Percentiles rank a stretch among this genome's conserved stretches.
These are phyloP conservation scores for Mastacembelus armatus DNA, from an alignment of 2,797 vertebrate genomes.

Conservation along the genomic window DNA sequence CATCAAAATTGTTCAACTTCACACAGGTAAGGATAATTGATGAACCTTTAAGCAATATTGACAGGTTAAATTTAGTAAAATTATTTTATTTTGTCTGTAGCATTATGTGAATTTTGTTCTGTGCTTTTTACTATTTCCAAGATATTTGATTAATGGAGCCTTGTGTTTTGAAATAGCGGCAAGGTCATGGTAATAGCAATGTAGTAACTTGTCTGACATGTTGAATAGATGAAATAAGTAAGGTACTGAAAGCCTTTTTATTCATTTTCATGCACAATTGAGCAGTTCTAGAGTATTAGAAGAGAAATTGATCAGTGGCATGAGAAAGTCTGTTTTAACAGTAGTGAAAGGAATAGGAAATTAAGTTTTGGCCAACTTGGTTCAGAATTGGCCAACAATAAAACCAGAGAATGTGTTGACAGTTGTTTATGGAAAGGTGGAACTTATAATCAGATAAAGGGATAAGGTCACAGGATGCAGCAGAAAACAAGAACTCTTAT, in stretches of 20 bases:
- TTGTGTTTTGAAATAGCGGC: constrained; percentile 8
- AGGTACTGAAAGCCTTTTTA: too few relatives aligned
- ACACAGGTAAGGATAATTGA: constrained; percentile 72
- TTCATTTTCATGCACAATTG: too few relatives aligned
- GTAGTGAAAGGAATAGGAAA: not conserved
- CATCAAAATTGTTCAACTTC: constrained; percentile 70
- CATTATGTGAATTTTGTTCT: not conserved
- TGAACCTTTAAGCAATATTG: not conserved
- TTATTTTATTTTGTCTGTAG: not conserved
- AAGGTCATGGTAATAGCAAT: too few relatives aligned
- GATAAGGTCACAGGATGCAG: constrained; percentile 63
- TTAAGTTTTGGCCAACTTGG: not conserved
- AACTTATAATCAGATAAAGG: constrained; percentile 44
- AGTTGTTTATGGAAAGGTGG: constrained; percentile 51
- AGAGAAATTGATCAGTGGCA: not conserved
- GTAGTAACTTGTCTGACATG: not conserved
- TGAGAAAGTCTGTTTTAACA: not conserved
- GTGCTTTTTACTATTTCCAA: not conserved
- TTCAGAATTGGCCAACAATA: constrained; percentile 19
- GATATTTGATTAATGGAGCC: not conserved
- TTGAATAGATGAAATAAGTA: not conserved
- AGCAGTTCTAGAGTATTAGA: too few relatives aligned
- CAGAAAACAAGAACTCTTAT: constrained; percentile 59
- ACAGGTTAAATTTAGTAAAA: not conserved
- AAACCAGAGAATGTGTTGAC: constrained; percentile 7